A percentile compares a stretch with the other conserved stretches of the same genome.
Conservation (phyloP, 2,888 invertebrate species). For the Escarpia spicata region DNA sequence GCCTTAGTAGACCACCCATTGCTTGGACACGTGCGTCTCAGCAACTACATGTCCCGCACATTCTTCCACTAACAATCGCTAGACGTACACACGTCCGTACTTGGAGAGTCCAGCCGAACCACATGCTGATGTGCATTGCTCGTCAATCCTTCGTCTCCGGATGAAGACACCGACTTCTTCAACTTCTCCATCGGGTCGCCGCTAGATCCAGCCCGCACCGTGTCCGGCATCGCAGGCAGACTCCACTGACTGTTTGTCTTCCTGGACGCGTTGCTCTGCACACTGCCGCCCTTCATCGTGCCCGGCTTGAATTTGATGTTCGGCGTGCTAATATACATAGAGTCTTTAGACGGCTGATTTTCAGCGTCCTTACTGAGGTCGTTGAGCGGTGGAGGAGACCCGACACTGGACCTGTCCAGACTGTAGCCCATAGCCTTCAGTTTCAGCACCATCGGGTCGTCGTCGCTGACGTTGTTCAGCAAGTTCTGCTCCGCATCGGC, state of each 20-base stretch:
- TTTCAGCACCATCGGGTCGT: slow-evolving; percentile 18
- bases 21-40: neutral
- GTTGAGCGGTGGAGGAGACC: slow-evolving; percentile 29
- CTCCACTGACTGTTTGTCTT: neutral
- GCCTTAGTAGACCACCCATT: neutral
- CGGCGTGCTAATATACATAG: slow-evolving; percentile 32
- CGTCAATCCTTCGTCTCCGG: neutral
- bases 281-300: neutral
- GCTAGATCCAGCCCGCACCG: neutral
- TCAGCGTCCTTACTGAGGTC: slow-evolving; percentile 32
- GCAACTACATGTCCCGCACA: neutral
- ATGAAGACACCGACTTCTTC: neutral
- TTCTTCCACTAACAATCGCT: neutral
- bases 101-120: neutral
- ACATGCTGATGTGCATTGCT: neutral
- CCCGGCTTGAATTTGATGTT: slow-evolving; percentile 34
- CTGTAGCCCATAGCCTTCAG: slow-evolving; percentile 26
- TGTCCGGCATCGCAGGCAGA: neutral
- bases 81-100: neutral
- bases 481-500: slow-evolving; percentile 30
- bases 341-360: slow-evolving; percentile 30
- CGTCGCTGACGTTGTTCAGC: slow-evolving; percentile 23
- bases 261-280: neutral
- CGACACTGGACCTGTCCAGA: slow-evolving; percentile 23
- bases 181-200: neutral